phyloP scores from a whole-genome alignment of 2,888 invertebrate genomes.

The Cabera pusaria region DNA sequence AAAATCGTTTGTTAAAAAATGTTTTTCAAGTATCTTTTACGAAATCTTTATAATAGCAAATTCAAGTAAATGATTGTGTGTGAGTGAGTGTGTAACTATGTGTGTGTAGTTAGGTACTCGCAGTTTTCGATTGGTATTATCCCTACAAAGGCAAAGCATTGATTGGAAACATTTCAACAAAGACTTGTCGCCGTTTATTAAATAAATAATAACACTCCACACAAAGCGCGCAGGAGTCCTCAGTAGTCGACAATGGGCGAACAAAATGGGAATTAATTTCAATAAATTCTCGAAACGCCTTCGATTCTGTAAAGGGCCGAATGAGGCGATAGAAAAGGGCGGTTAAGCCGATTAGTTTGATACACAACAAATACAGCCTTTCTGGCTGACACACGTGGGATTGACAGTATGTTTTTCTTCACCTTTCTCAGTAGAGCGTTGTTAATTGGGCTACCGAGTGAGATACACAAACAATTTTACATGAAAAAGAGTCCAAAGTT shows the following conservation, averaged over 20 bases:
- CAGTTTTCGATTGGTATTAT: conserved; percentile 11
- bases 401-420: conserved; percentile 54
- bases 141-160: conserved; percentile 41
- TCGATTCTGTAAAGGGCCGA: conserved; percentile 61
- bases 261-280: conserved; percentile 80
- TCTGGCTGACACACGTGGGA: conserved; percentile 61
- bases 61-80: too few relatives aligned
- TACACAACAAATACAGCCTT: conserved; percentile 71
- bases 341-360: conserved; percentile 78
- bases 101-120: too few relatives aligned
- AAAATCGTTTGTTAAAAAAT: too few relatives aligned
- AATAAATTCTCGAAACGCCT: conserved; percentile 78
- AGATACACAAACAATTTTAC: conserved; percentile 6
- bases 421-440: conserved; percentile 25
- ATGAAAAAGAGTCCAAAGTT: background rate
- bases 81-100: too few relatives aligned
- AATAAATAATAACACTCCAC: conserved; percentile 72
- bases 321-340: conserved; percentile 55
- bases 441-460: conserved; percentile 15
- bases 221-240: conserved; percentile 59
- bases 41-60: too few relatives aligned
- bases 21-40: too few relatives aligned
- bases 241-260: conserved; percentile 73
- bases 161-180: conserved; percentile 65
- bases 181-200: conserved; percentile 70